These are phyloP conservation scores for Neosilurus mollespiculum DNA, from an alignment of 2,797 vertebrate genomes.

Conservation along the genomic window DNA sequence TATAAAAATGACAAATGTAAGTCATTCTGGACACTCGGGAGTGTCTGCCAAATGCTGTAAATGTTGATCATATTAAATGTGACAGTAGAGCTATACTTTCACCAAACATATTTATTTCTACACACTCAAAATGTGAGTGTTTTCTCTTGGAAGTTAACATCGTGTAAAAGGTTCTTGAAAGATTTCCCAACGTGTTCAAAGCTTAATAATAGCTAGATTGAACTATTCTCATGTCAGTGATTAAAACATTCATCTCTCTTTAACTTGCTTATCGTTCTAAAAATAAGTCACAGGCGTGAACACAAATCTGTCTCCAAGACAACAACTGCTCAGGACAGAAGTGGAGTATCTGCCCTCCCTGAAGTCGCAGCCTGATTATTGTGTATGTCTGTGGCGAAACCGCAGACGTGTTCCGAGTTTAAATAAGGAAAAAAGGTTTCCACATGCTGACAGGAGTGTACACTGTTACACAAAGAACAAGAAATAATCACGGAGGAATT, in stretches of 20 bases:
- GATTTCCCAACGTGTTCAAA: neutral
- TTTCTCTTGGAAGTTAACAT: neutral
- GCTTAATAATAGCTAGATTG: neutral
- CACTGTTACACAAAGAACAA: neutral
- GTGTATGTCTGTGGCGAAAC: neutral
- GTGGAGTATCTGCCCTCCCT: neutral
- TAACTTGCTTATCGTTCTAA: neutral
- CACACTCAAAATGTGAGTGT: neutral
- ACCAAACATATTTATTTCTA: neutral
- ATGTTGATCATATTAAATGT: too few species aligned
- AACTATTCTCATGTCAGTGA: neutral
- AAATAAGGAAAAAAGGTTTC: neutral
- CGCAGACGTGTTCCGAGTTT: neutral
- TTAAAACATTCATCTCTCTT: neutral
- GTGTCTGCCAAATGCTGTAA: too few species aligned
- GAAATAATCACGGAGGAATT: neutral
- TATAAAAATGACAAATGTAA: too few species aligned
- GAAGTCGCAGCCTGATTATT: neutral
- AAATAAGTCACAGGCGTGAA: neutral
- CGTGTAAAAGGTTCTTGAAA: neutral
- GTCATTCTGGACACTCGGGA: too few species aligned
- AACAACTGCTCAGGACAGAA: conserved; percentile 12
- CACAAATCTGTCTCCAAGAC: conserved; percentile 6
- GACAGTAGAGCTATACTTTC: neutral
- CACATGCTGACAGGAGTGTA: too few species aligned